phyloP scores from a whole-genome alignment of 2,888 invertebrate species.

The Didymodactylos carnosus region DNA sequence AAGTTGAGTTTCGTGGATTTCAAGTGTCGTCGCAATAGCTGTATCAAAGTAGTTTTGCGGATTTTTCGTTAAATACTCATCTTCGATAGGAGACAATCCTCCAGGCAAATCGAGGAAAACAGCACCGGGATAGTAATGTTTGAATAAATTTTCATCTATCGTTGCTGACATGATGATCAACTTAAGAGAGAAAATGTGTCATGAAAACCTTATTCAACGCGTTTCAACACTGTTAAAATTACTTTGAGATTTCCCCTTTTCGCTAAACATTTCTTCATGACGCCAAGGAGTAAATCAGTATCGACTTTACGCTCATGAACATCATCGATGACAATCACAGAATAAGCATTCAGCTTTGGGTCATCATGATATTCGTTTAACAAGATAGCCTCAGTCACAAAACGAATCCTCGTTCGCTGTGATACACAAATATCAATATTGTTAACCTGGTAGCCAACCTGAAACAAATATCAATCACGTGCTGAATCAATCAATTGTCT shows the following conservation, averaged over 20 bases:
- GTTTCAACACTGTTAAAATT: no score
- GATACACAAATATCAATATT: slow-evolving; percentile 18
- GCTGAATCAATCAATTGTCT: slow-evolving; percentile 19
- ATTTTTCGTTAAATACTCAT: slow-evolving; percentile 19
- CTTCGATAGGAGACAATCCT: slow-evolving; percentile 19
- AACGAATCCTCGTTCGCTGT: slow-evolving; percentile 25
- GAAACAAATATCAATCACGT: background rate
- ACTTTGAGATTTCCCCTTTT: no score
- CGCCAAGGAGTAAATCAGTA: slow-evolving; percentile 31
- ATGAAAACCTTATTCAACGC: no score
- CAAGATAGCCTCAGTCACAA: slow-evolving; percentile 29
- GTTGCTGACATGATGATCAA: slow-evolving; percentile 32
- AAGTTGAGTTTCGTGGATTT: slow-evolving; percentile 21
- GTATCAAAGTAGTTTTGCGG: slow-evolving; percentile 19
- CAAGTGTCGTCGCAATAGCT: slow-evolving; percentile 23
- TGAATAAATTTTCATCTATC: slow-evolving; percentile 27
- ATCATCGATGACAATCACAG: slow-evolving; percentile 31
- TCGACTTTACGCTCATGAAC: slow-evolving; percentile 32
- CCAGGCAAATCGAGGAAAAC: slow-evolving; percentile 17
- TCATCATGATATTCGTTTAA: slow-evolving; percentile 28
- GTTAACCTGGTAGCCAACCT: background rate
- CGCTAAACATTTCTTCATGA: slow-evolving; percentile 19
- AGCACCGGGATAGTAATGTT: slow-evolving; percentile 23
- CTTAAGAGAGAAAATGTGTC: slow-evolving; percentile 7
- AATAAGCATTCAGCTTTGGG: slow-evolving; percentile 19